phyloP scores from a whole-genome alignment of 2,113 vertebrate species.

The Micromys minutus region DNA sequence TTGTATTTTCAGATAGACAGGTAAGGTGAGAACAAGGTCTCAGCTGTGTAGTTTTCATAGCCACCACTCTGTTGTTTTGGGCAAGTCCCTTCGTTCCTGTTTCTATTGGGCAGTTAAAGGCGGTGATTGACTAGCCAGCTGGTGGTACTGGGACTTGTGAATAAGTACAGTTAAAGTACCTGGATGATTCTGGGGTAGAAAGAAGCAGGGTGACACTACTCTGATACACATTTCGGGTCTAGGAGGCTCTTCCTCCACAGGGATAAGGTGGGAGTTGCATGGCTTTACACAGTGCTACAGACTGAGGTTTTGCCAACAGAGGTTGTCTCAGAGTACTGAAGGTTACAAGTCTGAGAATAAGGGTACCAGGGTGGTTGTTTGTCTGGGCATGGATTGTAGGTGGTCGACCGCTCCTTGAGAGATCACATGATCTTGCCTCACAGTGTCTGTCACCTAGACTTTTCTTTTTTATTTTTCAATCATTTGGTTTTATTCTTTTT shows the following conservation, averaged over 20 bases:
- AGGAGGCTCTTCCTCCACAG: fast-evolving
- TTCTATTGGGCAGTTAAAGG: neutral
- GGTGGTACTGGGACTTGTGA: neutral
- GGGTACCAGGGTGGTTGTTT: neutral
- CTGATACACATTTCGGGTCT: too few species aligned
- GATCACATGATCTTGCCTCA: fast-evolving
- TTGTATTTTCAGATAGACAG: neutral
- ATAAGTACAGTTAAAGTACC: neutral
- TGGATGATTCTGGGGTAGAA: too few species aligned
- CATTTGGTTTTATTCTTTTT: too few species aligned
- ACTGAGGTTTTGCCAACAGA: neutral
- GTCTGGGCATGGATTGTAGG: neutral
- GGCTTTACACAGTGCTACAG: too few species aligned
- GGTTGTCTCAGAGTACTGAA: neutral
- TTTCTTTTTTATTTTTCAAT: too few species aligned
- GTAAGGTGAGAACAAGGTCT: too few species aligned
- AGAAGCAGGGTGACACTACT: fast-evolving
- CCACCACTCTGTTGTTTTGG: too few species aligned
- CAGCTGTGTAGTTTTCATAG: neutral
- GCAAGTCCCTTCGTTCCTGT: neutral
- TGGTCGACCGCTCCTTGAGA: neutral
- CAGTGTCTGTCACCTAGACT: neutral
- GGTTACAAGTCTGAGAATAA: neutral
- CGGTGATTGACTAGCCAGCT: fast-evolving
- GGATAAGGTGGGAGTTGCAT: fast-evolving